Percentiles rank a stretch among this genome's conserved stretches.
These are phyloP conservation scores for Drosophila sulfurigaster DNA, from an alignment of 1,140 invertebrate genomes.

Conservation along the genomic window DNA sequence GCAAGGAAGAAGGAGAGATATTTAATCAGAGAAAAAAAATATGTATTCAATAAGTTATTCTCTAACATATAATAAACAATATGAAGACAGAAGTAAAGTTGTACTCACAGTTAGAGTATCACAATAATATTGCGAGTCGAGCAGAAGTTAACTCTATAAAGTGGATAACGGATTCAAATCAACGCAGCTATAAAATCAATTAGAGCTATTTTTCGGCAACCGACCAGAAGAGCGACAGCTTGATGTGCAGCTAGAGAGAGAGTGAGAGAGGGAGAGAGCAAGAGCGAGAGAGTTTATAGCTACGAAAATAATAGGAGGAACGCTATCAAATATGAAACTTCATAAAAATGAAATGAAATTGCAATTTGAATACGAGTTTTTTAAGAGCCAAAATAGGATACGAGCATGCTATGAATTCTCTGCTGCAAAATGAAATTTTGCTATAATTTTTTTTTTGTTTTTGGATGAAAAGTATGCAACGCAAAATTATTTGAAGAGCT, in stretches of 20 bases:
- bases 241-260: neutral
- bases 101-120: too few species aligned
- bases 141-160: slow-evolving; percentile 20
- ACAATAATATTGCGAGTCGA: neutral
- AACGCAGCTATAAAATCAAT: slow-evolving; percentile 46
- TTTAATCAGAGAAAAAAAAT: too few species aligned
- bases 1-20: too few species aligned
- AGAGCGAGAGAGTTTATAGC: neutral
- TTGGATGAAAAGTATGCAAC: neutral
- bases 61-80: too few species aligned
- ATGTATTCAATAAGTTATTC: too few species aligned
- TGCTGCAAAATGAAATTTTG: neutral
- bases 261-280: too few species aligned
- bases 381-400: neutral
- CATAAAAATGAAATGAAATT: slow-evolving; percentile 12
- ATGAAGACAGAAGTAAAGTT: too few species aligned
- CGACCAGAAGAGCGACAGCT: neutral
- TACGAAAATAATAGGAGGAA: neutral
- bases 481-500: slow-evolving; percentile 4
- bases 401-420: neutral
- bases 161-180: slow-evolving; percentile 22
- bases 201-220: slow-evolving; percentile 18
- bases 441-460: neutral
- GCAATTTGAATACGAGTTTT: neutral
- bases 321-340: neutral